Base-by-base conservation (phyloP, 2,113 vertebrate genomes). In the Ptilonorhynchus violaceus region DNA sequence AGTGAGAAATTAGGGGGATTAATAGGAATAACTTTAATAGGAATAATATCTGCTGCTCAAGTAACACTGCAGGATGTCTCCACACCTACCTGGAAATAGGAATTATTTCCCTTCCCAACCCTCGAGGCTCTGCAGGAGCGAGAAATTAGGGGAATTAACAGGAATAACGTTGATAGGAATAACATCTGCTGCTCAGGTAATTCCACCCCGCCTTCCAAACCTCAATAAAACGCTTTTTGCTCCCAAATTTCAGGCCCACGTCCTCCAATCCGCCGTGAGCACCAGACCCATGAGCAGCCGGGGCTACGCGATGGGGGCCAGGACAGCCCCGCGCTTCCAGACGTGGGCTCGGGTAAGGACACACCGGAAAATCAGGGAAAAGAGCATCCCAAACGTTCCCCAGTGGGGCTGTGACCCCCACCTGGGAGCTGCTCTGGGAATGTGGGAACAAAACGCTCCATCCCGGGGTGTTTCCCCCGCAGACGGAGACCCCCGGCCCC, bases 261-360 rank as follows among this genome's bases (percentile, higher is more conserved):
- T 96, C 59, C 94, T 99, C 24, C 4, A 93, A 13, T 85, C 98
- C 82, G 79, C 95, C 9, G 19, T 98, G 5, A 66, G 97, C 87
- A 98, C 82, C 58, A 98, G 46, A 33, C 98, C 98, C 5, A 94
- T 80, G 62, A 99, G 98, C 95, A 98, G 37, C 62, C 99, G 89
- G 86, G 99, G 99, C 14, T 99, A 99, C 7, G 33, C 80, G n/a
- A 33, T 99, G 56, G 98, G 98, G 93, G 98, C 98, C 6, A 98
- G 99, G 85, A 99, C 98, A 15, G 82, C 98, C 7, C 41, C 52
- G 3, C 98, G 98, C 41, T 63, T 88, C 66, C 58, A 13, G 66
- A 2, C 0, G 19, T 24, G 2, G 3, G 4, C 11, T 8, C 8
- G 4, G 66, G 85, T 88, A 7, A 78, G 64, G 39, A 53, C 3